Evolutionary conservation across 1,140 invertebrate species (phyloP).

Genomic region (Ips nitidus): DNA sequence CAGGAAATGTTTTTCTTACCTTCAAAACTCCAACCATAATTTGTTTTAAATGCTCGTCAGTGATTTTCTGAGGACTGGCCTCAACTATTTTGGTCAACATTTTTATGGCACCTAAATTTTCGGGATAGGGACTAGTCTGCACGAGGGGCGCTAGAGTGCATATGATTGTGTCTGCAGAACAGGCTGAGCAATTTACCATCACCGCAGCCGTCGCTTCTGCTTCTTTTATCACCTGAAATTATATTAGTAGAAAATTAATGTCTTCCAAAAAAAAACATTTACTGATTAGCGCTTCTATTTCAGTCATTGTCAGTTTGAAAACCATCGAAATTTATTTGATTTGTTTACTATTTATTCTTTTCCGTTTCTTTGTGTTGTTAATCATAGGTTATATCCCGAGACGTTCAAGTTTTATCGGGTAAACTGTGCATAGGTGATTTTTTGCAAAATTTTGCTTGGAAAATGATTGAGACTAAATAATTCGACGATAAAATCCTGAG

Average conservation of each 20-base stretch:
- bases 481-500: too few species aligned
- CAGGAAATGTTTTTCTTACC: constrained; percentile 54
- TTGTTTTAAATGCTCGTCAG: constrained; percentile 72
- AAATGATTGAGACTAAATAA: too few species aligned
- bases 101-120: constrained; percentile 89
- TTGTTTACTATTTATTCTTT: too few species aligned
- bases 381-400: too few species aligned
- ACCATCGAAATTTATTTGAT: too few species aligned
- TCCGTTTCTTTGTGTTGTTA: too few species aligned
- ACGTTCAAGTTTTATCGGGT: too few species aligned
- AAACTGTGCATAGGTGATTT: too few species aligned
- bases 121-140: constrained; percentile 79
- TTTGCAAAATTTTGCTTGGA: too few species aligned
- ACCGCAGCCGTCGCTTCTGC: constrained; percentile 48
- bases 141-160: constrained; percentile 73
- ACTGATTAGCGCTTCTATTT: background rate
- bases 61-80: constrained; percentile 65
- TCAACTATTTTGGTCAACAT: constrained; percentile 86
- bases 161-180: constrained; percentile 52
- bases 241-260: constrained; percentile 7
- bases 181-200: constrained; percentile 44
- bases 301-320: too few species aligned
- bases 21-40: constrained; percentile 88
- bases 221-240: constrained; percentile 46
- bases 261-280: background rate